Conservation (phyloP, 1,140 invertebrate genomes). For the Drosophila micromelanica region DNA sequence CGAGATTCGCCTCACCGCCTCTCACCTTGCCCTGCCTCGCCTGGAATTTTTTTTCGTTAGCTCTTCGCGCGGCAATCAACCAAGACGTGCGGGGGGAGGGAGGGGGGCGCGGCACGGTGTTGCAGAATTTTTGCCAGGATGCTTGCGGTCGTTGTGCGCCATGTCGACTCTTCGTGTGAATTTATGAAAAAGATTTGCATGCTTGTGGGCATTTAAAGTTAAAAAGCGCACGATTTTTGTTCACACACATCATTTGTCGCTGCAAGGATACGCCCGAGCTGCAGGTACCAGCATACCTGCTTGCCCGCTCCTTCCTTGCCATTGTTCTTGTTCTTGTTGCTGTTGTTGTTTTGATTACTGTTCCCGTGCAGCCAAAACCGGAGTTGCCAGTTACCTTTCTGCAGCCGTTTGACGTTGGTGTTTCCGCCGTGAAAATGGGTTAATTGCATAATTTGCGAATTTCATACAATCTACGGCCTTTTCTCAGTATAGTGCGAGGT, state of each 20-base stretch:
- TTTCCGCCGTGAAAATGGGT: conserved; percentile 65
- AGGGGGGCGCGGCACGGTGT: too few species aligned
- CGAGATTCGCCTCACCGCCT: conserved; percentile 49
- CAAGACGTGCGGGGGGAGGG: neutral
- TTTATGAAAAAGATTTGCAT: conserved; percentile 82
- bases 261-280: neutral
- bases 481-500: neutral
- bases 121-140: conserved; percentile 1
- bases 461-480: conserved; percentile 59
- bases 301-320: neutral
- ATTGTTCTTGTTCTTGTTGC: conserved; percentile 4
- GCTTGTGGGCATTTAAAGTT: conserved; percentile 79
- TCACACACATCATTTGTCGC: conserved; percentile 54
- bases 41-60: conserved; percentile 26
- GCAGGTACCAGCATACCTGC: neutral
- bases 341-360: neutral
- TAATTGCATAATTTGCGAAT: conserved; percentile 82
- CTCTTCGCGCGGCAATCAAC: conserved; percentile 21
- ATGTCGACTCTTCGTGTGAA: conserved; percentile 56
- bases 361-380: neutral
- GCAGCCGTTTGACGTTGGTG: conserved; percentile 51
- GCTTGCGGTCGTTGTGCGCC: conserved; percentile 21
- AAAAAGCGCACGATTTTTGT: conserved; percentile 67
- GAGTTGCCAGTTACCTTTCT: conserved; percentile 52
- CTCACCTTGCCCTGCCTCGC: neutral